Base-by-base conservation (phyloP, 2,888 invertebrate species). In the Acleris sparsana region DNA sequence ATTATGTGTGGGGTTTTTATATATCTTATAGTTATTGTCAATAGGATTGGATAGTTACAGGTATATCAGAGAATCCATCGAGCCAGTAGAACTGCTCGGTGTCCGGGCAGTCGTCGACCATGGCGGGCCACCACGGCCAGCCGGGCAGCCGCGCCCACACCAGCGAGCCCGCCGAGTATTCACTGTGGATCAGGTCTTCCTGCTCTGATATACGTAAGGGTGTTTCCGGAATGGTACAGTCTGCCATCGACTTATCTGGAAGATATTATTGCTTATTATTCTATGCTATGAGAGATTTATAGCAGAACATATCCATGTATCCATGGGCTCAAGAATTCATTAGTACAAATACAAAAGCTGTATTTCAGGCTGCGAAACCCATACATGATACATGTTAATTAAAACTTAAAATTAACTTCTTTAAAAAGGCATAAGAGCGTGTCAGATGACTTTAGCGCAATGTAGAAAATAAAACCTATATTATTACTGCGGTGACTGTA, bases 121-220 rank as follows among this genome's bases (percentile, higher is more conserved):
- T 94, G 2, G 94, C 95, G 3, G 96, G 96, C 95, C 95, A 96
- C 95, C 95, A 95, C 1, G 95, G 95, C 86, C 90, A 95, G 25
- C 94, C 94, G 0, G 83, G 72, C 70, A 94, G 71, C 46, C 88
- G 93, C 0, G 94, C 96, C 94, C 95, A 94, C 0, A 96, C 96
- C 48, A 96, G 72, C 18, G 95, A 95, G 0, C 96, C 96, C 5
- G 94, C 94, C 3, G 94, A 93, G 74, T 93, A 95, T 67, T 87
- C 81, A 72, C 93, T 94, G 70, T 94, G 89, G 33, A 95, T 94
- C 39, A 94, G 78, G 64, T 93, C 93, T 52, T 91, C 89, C 69
- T 94, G 92, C 0, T 93, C 89, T 4, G 81, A 81, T 2, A 88
- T 70, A 16, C 86, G 80, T 29, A 92, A 84, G 0, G 83, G 79